Base-by-base conservation (phyloP, 2,797 vertebrate species). In the Carcharodon carcharias region DNA sequence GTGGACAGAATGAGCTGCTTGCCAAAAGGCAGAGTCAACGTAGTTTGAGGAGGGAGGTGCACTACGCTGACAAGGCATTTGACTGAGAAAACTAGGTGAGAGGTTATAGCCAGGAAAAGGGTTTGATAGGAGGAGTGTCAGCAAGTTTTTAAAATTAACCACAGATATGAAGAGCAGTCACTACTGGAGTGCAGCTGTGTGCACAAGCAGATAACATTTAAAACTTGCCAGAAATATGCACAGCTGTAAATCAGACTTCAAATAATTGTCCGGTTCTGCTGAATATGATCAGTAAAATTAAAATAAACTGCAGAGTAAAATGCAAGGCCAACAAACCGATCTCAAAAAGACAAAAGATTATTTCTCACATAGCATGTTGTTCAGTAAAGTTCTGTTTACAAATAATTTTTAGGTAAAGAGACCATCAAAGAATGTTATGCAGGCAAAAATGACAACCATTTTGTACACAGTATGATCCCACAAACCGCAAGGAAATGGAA, bases 41-140 rank as follows among this genome's bases (percentile, higher is more conserved):
- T 9, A 95, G 65, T 26, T 16, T 31, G 94, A 95, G 65, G 9
- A 77, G 94, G 94, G 50, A 95, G 65, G 16, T 77, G 69, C 28
- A 56, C 50, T 35, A 95, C 50, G 28, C 31, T 58, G 94, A 95
- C 69, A 56, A 54, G 14, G 69, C 50, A 73, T 54, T 35, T 95
- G 94, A 95, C 94, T 93, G 18, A 56, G 50, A 73, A 71, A 95
- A 95, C 45, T 95, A n/a, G 94, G 94, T 95, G 94, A 95, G 94
- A 95, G 94, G 67, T 95, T 56, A 71, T 0, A 71, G 94, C 69
- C 31, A 71, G 94, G 14, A 95, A 77, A 77, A 77, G 2, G 9
- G 16, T n/a, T 56, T 35, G 18, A 31, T n/a, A 45, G 50, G 67
- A 16, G 94, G 65, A 40, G 65, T 77, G 50, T 35, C 14, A 1